A percentile compares a stretch with the other conserved stretches of the same genome.
Conservation (phyloP, 1,140 invertebrate genomes). For the Dysdera silvatica region DNA sequence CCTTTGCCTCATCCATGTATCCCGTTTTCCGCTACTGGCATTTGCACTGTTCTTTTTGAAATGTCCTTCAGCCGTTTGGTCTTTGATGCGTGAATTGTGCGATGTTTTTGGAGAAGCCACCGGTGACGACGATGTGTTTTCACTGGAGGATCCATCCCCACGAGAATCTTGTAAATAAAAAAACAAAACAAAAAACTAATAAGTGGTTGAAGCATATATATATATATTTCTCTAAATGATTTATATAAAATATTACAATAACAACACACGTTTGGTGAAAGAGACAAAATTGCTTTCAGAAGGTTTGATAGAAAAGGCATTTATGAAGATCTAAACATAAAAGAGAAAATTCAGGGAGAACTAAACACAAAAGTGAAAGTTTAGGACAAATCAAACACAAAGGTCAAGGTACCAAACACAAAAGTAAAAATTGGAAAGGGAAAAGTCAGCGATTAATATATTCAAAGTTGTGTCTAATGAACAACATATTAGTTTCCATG, state of each 20-base stretch:
- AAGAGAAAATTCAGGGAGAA: no score
- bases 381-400: no score
- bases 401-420: no score
- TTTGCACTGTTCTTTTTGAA: constrained; percentile 21
- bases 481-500: no score
- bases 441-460: no score
- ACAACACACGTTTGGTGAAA: no score
- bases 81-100: constrained; percentile 8
- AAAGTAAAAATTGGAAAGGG: no score
- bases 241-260: neutral
- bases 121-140: constrained; percentile 20
- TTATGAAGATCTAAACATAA: no score
- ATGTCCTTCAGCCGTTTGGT: constrained; percentile 13
- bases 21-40: constrained; percentile 6
- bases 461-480: no score
- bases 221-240: neutral
- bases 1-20: constrained; percentile 20
- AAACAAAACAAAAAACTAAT: neutral
- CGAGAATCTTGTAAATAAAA: constrained; percentile 12
- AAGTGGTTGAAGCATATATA: neutral
- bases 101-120: constrained; percentile 18
- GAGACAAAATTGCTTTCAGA: no score
- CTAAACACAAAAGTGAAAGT: no score
- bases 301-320: no score
- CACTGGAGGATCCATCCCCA: constrained; percentile 24